These are phyloP conservation scores for Hiodon tergisus DNA, from an alignment of 2,113 vertebrate species.

Conservation along the genomic window DNA sequence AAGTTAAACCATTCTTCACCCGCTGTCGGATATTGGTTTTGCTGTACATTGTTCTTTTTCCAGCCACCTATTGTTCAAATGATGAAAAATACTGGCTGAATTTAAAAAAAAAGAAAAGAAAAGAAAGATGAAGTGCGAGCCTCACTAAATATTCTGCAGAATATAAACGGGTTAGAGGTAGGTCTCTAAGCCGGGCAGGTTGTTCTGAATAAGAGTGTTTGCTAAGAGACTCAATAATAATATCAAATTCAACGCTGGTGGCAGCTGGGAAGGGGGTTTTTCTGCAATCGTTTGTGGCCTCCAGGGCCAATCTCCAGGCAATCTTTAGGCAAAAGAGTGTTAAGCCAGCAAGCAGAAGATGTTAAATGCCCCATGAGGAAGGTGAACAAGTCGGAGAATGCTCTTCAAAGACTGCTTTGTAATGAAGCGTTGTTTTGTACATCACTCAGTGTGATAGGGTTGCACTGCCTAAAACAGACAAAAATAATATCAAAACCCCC, in stretches of 20 bases:
- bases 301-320: background rate
- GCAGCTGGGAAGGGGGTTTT: background rate
- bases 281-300: background rate
- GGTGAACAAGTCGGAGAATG: conserved; percentile 11
- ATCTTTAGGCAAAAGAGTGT: background rate
- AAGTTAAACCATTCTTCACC: no score
- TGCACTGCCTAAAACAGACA: conserved; percentile 11
- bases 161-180: no score
- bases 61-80: no score
- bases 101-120: no score
- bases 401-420: conserved; percentile 24
- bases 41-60: no score
- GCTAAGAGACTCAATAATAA: no score
- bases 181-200: no score
- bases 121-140: no score
- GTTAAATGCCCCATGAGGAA: conserved; percentile 18
- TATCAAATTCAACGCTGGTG: background rate
- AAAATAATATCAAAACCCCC: background rate
- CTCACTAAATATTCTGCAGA: no score
- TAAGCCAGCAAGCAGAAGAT: background rate
- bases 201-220: no score
- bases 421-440: conserved; percentile 8
- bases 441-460: conserved; percentile 9
- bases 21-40: no score
- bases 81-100: no score